A percentile compares a stretch with the other conserved stretches of the same genome.
These are phyloP conservation scores for Microplitis mediator DNA, from an alignment of 1,140 invertebrate genomes.

Conservation along the genomic window DNA sequence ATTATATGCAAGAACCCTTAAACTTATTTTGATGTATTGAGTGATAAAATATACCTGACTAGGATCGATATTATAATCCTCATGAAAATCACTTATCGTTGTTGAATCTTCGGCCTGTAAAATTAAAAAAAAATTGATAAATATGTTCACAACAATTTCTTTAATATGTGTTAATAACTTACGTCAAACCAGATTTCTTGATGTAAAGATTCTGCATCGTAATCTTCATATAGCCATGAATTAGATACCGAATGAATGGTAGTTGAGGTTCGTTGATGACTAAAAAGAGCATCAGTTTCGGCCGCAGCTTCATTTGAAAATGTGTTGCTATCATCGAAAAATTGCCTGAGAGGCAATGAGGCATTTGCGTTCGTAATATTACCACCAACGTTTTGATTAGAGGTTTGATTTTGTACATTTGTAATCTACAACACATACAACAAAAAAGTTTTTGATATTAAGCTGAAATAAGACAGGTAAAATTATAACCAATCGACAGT, in stretches of 20 bases:
- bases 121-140: no score
- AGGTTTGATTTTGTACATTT: background rate
- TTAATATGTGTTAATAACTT: no score
- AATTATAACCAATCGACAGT: no score
- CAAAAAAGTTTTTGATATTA: background rate
- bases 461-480: background rate
- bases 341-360: background rate
- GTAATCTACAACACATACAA: background rate
- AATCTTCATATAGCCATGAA: background rate
- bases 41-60: no score
- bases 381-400: background rate
- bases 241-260: background rate
- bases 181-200: no score
- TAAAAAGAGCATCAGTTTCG: background rate
- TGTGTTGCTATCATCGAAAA: background rate
- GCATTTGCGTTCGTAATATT: background rate
- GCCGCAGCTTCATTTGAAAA: background rate
- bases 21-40: no score
- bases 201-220: background rate
- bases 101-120: no score
- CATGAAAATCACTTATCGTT: no score
- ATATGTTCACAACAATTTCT: no score
- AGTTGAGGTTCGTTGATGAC: background rate
- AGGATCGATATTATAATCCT: no score
- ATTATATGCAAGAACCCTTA: no score